Base-by-base conservation (phyloP, 2,797 vertebrate genomes). In the Potorous gilbertii region DNA sequence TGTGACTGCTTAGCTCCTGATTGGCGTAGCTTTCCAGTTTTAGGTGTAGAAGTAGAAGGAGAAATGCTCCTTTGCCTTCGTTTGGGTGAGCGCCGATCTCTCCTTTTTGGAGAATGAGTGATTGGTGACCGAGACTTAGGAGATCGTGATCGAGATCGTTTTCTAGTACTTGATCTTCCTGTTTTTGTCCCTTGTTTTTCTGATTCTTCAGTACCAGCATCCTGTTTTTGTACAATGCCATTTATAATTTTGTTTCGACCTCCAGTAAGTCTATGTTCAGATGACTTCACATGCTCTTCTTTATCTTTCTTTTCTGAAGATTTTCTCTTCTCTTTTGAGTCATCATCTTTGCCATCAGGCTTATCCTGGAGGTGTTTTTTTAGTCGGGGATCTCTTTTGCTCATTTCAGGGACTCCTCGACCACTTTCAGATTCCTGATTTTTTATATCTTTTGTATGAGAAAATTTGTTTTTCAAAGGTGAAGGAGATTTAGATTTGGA, bases 51-150 rank as follows among this genome's bases (percentile, higher is more conserved):
- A 46, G 98, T 97, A 94, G 74, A 87, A 55, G 99, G 99, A 98
- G 99, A 99, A 95, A 98, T 98, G 98, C 99, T 99, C 94, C 99
- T 98, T 18, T 99, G 98, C 95, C 99, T 96, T 97, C 99, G 98
- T 98, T 99, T 99, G 13, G 99, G 99, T 0, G 99, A 99, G 0
- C 99, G 98, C 31, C 99, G 98, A 21, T 99, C 99, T 98, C 99
- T 99, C 97, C 99, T 99, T 98, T 99, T 99, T 0, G 99, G 99
- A 93, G 99, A 99, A 97, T 98, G 99, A 3, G 98, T 97, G 96
- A 98, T 98, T 8, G 99, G 96, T 3, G 98, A 98, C 0, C 99
- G 99, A 11, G 99, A 98, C 92, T 99, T 99, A 50, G 99, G 99
- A 93, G 99, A 99, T 13, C 99, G 99, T 0, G 99, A 99, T 0